These are phyloP conservation scores for Anser cygnoides DNA, from an alignment of 2,113 vertebrate genomes.

Conservation along the genomic window DNA sequence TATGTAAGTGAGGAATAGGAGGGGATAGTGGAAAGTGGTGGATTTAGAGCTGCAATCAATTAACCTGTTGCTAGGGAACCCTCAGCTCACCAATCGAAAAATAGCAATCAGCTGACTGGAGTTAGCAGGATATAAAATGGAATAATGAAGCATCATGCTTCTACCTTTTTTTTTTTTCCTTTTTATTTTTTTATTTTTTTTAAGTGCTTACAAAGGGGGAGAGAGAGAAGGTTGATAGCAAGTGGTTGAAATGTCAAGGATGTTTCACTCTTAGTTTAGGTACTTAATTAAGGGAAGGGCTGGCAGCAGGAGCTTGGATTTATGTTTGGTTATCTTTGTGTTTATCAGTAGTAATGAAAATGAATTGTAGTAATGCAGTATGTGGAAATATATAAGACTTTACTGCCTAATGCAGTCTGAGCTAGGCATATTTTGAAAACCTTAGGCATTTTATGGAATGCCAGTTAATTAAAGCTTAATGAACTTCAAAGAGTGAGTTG, in stretches of 20 bases:
- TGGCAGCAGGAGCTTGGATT: neutral
- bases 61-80: slow-evolving; percentile 42
- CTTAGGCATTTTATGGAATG: neutral
- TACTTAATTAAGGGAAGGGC: neutral
- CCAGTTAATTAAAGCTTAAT: slow-evolving; percentile 1
- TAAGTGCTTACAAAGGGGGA: neutral
- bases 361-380: neutral
- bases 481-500: neutral
- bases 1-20: neutral
- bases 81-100: neutral
- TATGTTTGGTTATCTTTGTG: neutral
- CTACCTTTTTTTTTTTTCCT: neutral
- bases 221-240: neutral
- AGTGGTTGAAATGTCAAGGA: neutral
- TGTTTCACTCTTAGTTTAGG: neutral
- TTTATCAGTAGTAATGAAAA: neutral
- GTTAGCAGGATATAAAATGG: neutral
- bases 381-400: neutral
- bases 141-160: neutral
- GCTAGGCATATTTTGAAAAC: neutral
- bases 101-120: neutral
- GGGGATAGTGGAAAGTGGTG: neutral
- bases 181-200: neutral
- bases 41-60: slow-evolving; percentile 37
- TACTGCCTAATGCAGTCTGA: neutral